Conservation (phyloP, 2,888 invertebrate genomes). For the Sisyra nigra region DNA sequence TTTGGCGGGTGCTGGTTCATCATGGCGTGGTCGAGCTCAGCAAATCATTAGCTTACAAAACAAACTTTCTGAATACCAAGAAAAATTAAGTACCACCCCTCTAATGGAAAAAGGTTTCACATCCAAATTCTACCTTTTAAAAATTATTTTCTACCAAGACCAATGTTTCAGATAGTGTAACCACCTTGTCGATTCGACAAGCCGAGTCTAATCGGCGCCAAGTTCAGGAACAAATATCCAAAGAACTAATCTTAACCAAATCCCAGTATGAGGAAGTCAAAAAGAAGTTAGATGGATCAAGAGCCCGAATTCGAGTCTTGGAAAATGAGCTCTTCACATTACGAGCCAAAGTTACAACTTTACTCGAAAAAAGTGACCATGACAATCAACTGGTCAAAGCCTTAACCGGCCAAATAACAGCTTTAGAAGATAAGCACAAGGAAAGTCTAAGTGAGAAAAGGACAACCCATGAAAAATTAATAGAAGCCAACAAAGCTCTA, state of each 20-base stretch:
- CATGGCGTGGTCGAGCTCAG: conserved; percentile 66
- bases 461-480: conserved; percentile 21
- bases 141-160: neutral
- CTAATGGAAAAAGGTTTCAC: neutral
- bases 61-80: conserved; percentile 47
- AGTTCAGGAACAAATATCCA: conserved; percentile 33
- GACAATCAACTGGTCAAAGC: conserved; percentile 45
- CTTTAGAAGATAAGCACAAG: conserved; percentile 1
- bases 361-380: conserved; percentile 43
- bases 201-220: conserved; percentile 4
- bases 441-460: conserved; percentile 17
- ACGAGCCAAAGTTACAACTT: conserved; percentile 39
- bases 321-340: conserved; percentile 42
- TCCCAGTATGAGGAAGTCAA: conserved; percentile 39
- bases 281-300: conserved; percentile 46
- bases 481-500: conserved; percentile 22
- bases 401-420: conserved; percentile 31
- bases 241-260: conserved; percentile 38
- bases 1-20: conserved; percentile 36
- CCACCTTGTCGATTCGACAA: neutral
- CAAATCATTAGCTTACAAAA: conserved; percentile 53
- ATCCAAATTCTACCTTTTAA: neutral
- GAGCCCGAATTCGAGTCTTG: conserved; percentile 49
- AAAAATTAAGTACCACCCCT: conserved; percentile 31
- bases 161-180: neutral